Evolutionary conservation across 2,797 vertebrate genomes (phyloP).

Genomic region (Picus viridis): DNA sequence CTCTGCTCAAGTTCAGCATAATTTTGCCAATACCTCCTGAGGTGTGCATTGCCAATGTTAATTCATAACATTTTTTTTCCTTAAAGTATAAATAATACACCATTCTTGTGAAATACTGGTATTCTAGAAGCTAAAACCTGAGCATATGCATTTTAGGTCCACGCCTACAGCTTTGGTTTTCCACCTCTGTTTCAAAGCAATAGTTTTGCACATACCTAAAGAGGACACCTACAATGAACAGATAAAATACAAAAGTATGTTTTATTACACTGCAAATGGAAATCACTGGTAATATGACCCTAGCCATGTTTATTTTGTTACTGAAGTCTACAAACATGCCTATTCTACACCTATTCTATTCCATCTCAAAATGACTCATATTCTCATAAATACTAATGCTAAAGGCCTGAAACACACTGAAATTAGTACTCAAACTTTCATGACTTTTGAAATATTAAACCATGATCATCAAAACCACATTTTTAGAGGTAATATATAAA

Average conservation of each 20-base stretch:
- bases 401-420: constrained; percentile 34
- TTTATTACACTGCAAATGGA: constrained; percentile 16
- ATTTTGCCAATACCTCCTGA: background rate
- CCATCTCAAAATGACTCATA: constrained; percentile 15
- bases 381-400: constrained; percentile 67
- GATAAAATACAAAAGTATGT: background rate
- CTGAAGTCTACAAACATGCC: background rate
- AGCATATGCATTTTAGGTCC: background rate
- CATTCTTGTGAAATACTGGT: background rate
- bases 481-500: constrained; percentile 47
- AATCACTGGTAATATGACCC: background rate
- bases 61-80: background rate
- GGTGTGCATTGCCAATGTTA: background rate
- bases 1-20: background rate
- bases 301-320: background rate
- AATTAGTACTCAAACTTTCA: constrained; percentile 59
- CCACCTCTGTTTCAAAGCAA: background rate
- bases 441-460: constrained; percentile 73
- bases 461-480: constrained; percentile 59
- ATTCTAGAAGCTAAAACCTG: background rate
- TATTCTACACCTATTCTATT: constrained; percentile 10
- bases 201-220: background rate
- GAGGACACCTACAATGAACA: constrained; percentile 16
- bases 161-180: background rate
- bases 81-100: background rate